These are phyloP conservation scores for Maconellicoccus hirsutus DNA, from an alignment of 1,140 invertebrate genomes.

Conservation along the genomic window DNA sequence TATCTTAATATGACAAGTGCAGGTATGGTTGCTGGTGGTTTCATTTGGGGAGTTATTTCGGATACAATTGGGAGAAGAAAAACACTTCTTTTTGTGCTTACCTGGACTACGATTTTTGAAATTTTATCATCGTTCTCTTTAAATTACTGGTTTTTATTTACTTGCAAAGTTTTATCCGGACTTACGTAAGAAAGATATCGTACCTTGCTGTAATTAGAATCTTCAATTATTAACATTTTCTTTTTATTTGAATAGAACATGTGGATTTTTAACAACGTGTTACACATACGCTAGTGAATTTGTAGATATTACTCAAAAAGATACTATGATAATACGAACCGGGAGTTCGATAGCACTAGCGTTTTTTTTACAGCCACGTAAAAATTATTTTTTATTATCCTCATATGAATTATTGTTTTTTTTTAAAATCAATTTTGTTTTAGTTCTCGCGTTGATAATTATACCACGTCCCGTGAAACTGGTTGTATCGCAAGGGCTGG, in stretches of 20 bases:
- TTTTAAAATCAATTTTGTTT: too few relatives aligned
- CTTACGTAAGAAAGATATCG: background rate
- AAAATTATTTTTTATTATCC: background rate
- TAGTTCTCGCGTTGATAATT: background rate
- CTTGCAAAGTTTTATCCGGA: background rate
- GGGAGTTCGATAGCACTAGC: background rate
- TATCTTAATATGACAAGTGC: background rate
- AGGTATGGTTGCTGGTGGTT: background rate
- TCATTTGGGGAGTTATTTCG: background rate
- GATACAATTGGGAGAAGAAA: background rate
- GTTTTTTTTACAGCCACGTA: background rate
- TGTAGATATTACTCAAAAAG: background rate
- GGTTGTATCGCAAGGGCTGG: background rate
- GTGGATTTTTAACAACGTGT: background rate
- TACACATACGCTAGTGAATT: background rate
- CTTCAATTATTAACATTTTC: background rate
- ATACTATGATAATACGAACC: background rate
- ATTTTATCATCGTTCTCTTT: background rate
- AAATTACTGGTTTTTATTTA: background rate
- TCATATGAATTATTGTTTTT: too few relatives aligned
- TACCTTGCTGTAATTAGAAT: too few relatives aligned
- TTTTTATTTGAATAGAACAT: background rate
- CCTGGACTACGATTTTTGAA: background rate
- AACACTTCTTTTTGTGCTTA: background rate
- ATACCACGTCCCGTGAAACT: background rate